A percentile compares a stretch with the other conserved stretches of the same genome.
Evolutionary conservation across 1,140 invertebrate genomes (phyloP).

Genomic region (Orchestia grillus): DNA sequence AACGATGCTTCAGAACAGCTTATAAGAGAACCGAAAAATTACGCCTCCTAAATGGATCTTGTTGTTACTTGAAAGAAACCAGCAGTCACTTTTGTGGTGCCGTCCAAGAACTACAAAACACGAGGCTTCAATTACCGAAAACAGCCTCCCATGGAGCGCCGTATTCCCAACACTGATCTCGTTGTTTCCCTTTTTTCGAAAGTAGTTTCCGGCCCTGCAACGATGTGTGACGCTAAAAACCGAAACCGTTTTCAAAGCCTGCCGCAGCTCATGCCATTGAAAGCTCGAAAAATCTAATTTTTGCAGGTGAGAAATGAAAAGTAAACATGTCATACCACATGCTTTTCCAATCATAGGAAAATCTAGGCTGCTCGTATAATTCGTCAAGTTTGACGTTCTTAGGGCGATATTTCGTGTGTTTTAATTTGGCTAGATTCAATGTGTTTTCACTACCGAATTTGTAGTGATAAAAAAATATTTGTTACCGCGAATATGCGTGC

Average conservation of each 20-base stretch:
- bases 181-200: background rate
- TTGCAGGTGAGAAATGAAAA: background rate
- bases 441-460: too few species aligned
- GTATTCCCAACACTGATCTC: constrained; percentile 2
- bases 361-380: background rate
- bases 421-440: too few species aligned
- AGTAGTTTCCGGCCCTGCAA: background rate
- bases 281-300: background rate
- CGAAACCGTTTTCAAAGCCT: background rate
- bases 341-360: background rate
- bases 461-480: too few species aligned
- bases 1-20: background rate
- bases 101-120: background rate
- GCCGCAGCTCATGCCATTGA: background rate
- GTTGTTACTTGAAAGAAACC: background rate
- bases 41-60: background rate
- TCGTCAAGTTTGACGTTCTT: background rate
- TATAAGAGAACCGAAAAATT: background rate
- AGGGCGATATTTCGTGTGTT: too few species aligned
- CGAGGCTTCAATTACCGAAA: constrained; percentile 50
- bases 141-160: background rate
- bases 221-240: background rate
- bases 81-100: background rate
- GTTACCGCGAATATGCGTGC: too few species aligned
- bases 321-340: background rate